A percentile compares a stretch with the other conserved stretches of the same genome.
phyloP scores from a whole-genome alignment of 2,797 vertebrate genomes.

The Enteromius treurensis region DNA sequence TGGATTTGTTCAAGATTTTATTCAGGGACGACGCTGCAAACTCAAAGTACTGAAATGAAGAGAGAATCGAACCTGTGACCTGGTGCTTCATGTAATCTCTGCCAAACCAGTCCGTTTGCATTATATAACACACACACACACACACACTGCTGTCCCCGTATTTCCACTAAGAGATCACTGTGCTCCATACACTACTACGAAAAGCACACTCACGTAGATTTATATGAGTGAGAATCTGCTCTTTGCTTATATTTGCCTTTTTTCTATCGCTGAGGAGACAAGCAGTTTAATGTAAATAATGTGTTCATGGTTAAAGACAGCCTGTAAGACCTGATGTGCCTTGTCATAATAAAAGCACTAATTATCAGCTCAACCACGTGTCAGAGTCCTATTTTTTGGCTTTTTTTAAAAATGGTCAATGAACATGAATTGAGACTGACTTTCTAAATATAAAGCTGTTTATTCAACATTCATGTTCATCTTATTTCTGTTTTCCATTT shows the following conservation, averaged over 20 bases:
- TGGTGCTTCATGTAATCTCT: constrained; percentile 12
- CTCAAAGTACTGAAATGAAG: constrained; percentile 1
- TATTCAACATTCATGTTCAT: background rate
- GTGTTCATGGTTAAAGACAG: constrained; percentile 37
- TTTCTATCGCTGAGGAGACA: constrained; percentile 47
- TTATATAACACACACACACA: background rate
- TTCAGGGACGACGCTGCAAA: constrained; percentile 16
- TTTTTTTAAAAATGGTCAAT: background rate
- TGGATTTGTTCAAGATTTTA: background rate
- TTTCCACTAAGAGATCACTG: constrained; percentile 19
- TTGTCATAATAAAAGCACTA: constrained; percentile 65
- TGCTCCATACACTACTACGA: constrained; percentile 48
- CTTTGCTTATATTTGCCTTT: constrained; percentile 23
- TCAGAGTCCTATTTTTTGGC: background rate
- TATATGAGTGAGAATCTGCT: constrained; percentile 36
- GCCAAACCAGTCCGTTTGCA: background rate
- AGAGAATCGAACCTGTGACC: background rate
- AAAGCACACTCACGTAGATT: constrained; percentile 34
- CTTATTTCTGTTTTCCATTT: background rate
- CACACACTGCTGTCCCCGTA: constrained; percentile 9
- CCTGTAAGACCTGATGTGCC: constrained; percentile 70
- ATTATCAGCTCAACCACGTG: constrained; percentile 20
- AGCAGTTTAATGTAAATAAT: constrained; percentile 67
- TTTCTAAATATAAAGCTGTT: background rate
- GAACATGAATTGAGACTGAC: background rate